Evolutionary conservation across 1,140 invertebrate species (phyloP).

Genomic region (Rhizoglyphus robini): DNA sequence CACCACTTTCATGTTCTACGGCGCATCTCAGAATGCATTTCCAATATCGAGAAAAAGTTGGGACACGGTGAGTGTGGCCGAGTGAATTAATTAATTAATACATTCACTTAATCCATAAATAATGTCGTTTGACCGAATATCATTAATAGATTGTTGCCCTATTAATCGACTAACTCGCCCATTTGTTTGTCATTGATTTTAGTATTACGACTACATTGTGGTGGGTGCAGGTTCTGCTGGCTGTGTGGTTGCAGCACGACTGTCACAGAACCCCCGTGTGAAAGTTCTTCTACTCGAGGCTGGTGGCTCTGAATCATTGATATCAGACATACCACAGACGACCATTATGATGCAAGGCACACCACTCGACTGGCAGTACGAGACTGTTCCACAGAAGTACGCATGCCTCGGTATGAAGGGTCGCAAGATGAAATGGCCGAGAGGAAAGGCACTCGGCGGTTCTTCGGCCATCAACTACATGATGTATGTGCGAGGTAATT

Average conservation of each 20-base stretch:
- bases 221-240: slow-evolving; percentile 43
- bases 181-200: too few species aligned
- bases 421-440: slow-evolving; percentile 66
- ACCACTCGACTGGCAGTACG: slow-evolving; percentile 47
- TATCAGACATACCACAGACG: slow-evolving; percentile 15
- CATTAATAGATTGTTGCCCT: too few species aligned
- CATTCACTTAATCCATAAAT: too few species aligned
- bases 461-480: slow-evolving; percentile 86
- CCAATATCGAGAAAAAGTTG: too few species aligned
- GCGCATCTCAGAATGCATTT: too few species aligned
- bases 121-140: too few species aligned
- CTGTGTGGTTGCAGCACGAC: slow-evolving; percentile 40
- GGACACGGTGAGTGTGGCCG: too few species aligned
- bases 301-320: slow-evolving; percentile 28
- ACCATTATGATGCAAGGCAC: slow-evolving; percentile 14
- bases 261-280: slow-evolving; percentile 34
- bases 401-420: slow-evolving; percentile 61
- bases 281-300: slow-evolving; percentile 33
- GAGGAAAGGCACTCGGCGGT: slow-evolving; percentile 71
- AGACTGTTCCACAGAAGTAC: slow-evolving; percentile 47
- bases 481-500: slow-evolving; percentile 42
- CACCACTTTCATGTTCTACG: not conserved
- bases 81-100: too few species aligned
- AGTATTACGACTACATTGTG: slow-evolving; percentile 28
- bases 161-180: too few species aligned